phyloP scores from a whole-genome alignment of 2,888 invertebrate species.

The Diadegma fenestrale region DNA sequence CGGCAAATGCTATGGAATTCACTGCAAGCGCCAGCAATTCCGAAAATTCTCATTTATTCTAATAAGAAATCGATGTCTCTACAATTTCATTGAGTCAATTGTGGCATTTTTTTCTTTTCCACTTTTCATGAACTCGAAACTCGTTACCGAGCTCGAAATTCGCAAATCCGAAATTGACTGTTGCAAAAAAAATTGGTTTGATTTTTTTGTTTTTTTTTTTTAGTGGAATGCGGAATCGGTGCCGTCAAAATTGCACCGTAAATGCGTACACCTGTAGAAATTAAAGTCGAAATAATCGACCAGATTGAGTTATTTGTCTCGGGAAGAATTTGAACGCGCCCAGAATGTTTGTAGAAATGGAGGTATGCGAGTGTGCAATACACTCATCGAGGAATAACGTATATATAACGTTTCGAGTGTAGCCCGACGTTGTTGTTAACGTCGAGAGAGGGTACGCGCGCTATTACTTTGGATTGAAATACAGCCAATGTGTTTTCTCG shows the following conservation, averaged over 20 bases:
- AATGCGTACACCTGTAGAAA: not conserved
- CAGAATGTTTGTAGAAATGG: not conserved
- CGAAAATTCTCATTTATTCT: not conserved
- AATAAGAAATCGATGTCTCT: not conserved
- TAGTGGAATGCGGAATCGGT: no score
- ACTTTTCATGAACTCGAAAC: no score
- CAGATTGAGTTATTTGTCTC: not conserved
- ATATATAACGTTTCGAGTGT: constrained; percentile 19
- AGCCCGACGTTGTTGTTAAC: constrained; percentile 15
- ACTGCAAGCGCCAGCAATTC: not conserved
- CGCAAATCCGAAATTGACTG: no score
- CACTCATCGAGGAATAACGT: not conserved
- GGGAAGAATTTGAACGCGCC: not conserved
- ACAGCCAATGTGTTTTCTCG: constrained; percentile 49
- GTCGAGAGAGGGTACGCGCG: constrained; percentile 10
- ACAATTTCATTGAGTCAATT: not conserved
- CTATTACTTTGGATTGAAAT: constrained; percentile 55
- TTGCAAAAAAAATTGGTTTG: no score
- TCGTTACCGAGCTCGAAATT: no score
- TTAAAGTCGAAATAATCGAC: not conserved
- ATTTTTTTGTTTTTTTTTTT: no score
- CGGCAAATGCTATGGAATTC: not conserved
- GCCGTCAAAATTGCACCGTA: no score
- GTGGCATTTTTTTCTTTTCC: no score
- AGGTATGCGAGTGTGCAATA: not conserved